A percentile compares a stretch with the other conserved stretches of the same genome.
Conservation (phyloP, 2,888 invertebrate genomes). For the Ectobius pallidus region DNA sequence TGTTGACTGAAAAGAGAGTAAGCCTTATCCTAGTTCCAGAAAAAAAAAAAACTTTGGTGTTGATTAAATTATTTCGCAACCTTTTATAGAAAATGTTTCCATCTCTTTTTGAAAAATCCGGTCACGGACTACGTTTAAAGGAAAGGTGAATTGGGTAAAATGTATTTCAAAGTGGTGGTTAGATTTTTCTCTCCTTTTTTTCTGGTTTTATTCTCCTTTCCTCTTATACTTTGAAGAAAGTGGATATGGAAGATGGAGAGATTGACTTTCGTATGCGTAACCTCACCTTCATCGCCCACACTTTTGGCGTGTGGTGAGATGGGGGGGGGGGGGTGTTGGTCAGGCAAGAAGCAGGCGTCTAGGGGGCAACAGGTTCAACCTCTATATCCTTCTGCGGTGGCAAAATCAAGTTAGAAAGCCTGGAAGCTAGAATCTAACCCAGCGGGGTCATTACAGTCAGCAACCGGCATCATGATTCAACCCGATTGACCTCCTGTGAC, state of each 20-base stretch:
- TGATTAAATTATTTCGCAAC: slow-evolving; percentile 27
- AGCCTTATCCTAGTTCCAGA: not conserved
- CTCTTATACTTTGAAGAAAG: slow-evolving; percentile 21
- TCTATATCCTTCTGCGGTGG: slow-evolving; percentile 12
- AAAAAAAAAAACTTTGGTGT: not conserved
- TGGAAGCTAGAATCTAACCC: not conserved
- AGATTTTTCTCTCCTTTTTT: slow-evolving; percentile 14
- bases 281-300: slow-evolving; percentile 3
- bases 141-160: slow-evolving; percentile 25
- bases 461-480: slow-evolving; percentile 4
- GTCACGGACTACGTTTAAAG: slow-evolving; percentile 24
- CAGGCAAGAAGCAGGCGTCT: slow-evolving; percentile 10
- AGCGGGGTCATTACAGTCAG: slow-evolving; percentile 8
- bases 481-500: not conserved
- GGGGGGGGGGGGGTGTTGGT: not conserved
- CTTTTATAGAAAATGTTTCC: slow-evolving; percentile 18
- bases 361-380: slow-evolving; percentile 20
- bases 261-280: slow-evolving; percentile 26
- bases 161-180: slow-evolving; percentile 30
- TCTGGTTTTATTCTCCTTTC: not conserved
- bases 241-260: slow-evolving; percentile 20
- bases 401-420: slow-evolving; percentile 26
- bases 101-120: not conserved
- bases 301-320: not conserved
- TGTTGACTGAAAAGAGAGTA: slow-evolving; percentile 10